phyloP scores from a whole-genome alignment of 2,113 vertebrate species.

The Lynx canadensis region DNA sequence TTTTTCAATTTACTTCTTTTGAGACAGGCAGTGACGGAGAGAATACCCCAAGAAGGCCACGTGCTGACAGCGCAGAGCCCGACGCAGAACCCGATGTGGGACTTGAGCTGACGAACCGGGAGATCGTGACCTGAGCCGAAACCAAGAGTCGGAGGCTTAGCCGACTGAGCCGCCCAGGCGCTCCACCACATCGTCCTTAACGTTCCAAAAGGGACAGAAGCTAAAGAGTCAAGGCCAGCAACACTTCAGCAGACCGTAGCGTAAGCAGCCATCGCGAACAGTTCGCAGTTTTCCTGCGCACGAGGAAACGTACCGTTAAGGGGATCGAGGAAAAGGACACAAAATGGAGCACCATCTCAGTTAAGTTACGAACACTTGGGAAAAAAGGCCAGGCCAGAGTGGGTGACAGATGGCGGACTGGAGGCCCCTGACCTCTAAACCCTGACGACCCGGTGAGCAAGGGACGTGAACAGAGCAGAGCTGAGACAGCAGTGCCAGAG shows the following conservation, averaged over 20 bases:
- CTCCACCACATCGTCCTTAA: too few relatives aligned
- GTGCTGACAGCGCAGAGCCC: too few relatives aligned
- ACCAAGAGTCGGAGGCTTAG: too few relatives aligned
- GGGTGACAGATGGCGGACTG: fast-evolving
- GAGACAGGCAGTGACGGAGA: too few relatives aligned
- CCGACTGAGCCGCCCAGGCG: too few relatives aligned
- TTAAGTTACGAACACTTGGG: not conserved
- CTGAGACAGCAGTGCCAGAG: fast-evolving
- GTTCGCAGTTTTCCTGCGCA: fast-evolving
- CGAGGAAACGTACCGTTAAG: fast-evolving
- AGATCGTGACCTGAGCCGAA: too few relatives aligned
- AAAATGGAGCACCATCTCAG: not conserved
- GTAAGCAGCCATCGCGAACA: fast-evolving
- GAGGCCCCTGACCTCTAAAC: fast-evolving
- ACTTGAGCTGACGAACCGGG: too few relatives aligned
- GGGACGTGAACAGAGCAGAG: not conserved
- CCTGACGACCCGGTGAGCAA: not conserved
- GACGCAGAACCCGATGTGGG: too few relatives aligned
- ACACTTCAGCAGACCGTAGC: fast-evolving
- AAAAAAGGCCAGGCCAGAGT: too few relatives aligned
- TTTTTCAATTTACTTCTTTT: too few relatives aligned
- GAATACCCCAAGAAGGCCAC: too few relatives aligned
- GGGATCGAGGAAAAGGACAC: not conserved
- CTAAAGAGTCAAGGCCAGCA: fast-evolving
- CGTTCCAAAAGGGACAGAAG: too few relatives aligned